These are phyloP conservation scores for Ispidina lecontei DNA, from an alignment of 2,797 vertebrate genomes.

Conservation along the genomic window DNA sequence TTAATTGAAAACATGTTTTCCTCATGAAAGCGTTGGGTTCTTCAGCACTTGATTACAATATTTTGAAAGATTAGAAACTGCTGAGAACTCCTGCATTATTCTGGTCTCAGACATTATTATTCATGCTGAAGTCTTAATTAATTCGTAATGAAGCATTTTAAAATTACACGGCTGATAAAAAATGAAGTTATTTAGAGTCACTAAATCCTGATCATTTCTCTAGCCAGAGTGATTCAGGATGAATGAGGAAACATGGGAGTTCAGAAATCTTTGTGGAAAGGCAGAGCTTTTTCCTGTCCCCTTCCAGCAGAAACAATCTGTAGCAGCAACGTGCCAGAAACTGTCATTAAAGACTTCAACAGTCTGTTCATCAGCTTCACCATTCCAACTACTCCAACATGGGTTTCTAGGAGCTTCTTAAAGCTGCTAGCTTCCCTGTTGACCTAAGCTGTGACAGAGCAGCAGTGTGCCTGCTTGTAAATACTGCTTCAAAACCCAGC, in stretches of 20 bases:
- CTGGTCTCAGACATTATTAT: background rate
- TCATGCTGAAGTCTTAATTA: background rate
- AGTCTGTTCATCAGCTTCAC: background rate
- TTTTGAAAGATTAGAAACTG: conserved; percentile 23
- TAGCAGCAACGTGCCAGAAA: background rate
- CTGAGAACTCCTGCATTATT: background rate
- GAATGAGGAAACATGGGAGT: background rate
- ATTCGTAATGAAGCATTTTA: background rate
- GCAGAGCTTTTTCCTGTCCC: background rate
- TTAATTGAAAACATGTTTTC: conserved; percentile 12
- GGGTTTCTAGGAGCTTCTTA: background rate
- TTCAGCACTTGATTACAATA: background rate
- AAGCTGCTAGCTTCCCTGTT: background rate
- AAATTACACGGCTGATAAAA: background rate
- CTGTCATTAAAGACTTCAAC: background rate
- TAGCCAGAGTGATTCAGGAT: background rate
- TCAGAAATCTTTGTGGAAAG: background rate
- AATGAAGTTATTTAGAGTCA: background rate
- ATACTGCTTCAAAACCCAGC: conserved; percentile 15
- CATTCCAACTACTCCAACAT: background rate
- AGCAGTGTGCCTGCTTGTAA: background rate
- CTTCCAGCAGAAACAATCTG: background rate
- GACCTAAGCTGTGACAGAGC: background rate
- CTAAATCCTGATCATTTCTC: background rate
- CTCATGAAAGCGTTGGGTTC: background rate